Base-by-base conservation (phyloP, 2,888 invertebrate species). In the Melipona bicolor region DNA sequence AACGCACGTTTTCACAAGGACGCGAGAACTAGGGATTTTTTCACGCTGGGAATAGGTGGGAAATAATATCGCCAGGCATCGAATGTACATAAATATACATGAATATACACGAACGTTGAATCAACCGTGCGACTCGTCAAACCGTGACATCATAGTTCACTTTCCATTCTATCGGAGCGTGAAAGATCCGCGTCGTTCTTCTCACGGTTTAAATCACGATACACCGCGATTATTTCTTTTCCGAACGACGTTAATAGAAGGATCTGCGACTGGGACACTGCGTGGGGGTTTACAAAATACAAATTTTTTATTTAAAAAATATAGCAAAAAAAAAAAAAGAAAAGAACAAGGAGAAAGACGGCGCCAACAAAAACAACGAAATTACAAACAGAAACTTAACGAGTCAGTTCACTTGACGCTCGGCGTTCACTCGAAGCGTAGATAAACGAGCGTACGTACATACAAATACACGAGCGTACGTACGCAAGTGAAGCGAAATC, bases 311-410 rank as follows among this genome's bases (percentile, higher is more conserved):
- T 75, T 83, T 4, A 36, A 50, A 71, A 68, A 65, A 4, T 13
- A 36, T 24, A 76, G n/a, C 6, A 69, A 67, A 59, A 13, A 17
- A 24, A 21, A 24, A 19, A 9, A 21, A 24, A 2, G 24, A 5
- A 0, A 24, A 13, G 13, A 4, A 19, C 1, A 15, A 49, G 21
- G 6, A 27, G 9, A 49, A 4, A 52, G 67, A 77, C 70, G 27
- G 17, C 65, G 50, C 21, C 50, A 81, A 79, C 76, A 61, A 62
- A 6, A 61, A 61, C 15, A 43, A 85, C 64, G 43, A 61, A 61
- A 32, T 62, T 32, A 72, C 74, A 87, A 89, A 81, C 81, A 85
- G 43, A 88, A 85, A 87, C 86, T 87, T 85, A 87, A 87, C 88
- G 74, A 62, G 4, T n/a, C 54, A 62, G 32, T 32, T 43, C 54